phyloP scores from a whole-genome alignment of 1,140 invertebrate genomes.

The Conopomorpha cramerella region DNA sequence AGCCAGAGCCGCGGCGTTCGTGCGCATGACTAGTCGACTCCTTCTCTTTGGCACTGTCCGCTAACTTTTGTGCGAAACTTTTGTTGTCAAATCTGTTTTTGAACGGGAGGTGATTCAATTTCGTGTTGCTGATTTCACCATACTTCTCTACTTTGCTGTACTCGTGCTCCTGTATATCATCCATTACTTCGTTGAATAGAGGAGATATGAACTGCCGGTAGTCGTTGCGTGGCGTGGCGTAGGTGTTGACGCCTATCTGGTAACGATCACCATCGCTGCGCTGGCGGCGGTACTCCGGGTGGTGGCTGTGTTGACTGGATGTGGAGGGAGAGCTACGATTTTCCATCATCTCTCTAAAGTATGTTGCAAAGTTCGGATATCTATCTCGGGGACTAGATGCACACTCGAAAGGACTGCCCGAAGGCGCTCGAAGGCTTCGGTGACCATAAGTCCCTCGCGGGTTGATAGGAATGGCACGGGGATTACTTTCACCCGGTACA shows the following conservation, averaged over 20 bases:
- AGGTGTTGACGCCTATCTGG: conserved; percentile 23
- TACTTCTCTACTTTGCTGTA: conserved; percentile 53
- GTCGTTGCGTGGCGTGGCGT: conserved; percentile 25
- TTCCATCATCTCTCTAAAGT: conserved; percentile 37
- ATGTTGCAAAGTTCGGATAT: conserved; percentile 37
- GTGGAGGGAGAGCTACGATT: conserved; percentile 11
- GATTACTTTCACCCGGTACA: conserved; percentile 11
- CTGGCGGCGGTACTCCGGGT: conserved; percentile 18
- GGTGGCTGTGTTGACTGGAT: conserved; percentile 16
- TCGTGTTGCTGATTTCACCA: conserved; percentile 50
- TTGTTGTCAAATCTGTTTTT: conserved; percentile 59
- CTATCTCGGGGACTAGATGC: conserved; percentile 37
- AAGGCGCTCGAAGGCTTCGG: conserved; percentile 19
- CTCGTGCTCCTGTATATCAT: conserved; percentile 53
- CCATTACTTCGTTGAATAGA: conserved; percentile 46
- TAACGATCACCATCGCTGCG: conserved; percentile 26
- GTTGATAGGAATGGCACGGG: conserved; percentile 28
- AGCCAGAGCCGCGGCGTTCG: conserved; percentile 24
- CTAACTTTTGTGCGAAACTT: conserved; percentile 59
- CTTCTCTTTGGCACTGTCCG: conserved; percentile 16
- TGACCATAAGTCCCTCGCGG: conserved; percentile 21
- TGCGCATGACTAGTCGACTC: conserved; percentile 1
- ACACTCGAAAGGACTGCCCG: conserved; percentile 27
- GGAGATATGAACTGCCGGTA: conserved; percentile 38
- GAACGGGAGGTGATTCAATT: conserved; percentile 24